These are phyloP conservation scores for Drosophila longiperda DNA, from an alignment of 2,888 invertebrate species.

Conservation along the genomic window DNA sequence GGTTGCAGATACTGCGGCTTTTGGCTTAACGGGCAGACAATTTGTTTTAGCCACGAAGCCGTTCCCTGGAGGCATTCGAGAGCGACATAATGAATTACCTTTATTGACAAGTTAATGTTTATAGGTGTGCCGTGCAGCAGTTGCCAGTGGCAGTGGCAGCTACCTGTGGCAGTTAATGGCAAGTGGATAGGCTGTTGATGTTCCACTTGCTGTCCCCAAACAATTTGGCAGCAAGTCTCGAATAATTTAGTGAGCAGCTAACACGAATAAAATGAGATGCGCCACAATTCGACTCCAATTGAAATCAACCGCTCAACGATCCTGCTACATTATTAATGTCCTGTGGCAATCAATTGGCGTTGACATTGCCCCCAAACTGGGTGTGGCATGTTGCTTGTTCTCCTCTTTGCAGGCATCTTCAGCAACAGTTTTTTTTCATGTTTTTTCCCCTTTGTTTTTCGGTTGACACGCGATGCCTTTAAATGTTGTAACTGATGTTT, in stretches of 20 bases:
- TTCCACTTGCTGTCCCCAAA: constrained; percentile 62
- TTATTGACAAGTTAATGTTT: constrained; percentile 85
- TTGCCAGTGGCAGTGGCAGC: constrained; percentile 13
- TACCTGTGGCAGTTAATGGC: constrained; percentile 64
- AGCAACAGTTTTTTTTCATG: background rate
- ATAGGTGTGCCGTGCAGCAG: constrained; percentile 75
- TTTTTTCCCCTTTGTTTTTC: background rate
- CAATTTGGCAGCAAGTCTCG: constrained; percentile 63
- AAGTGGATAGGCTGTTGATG: constrained; percentile 79
- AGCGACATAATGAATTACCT: constrained; percentile 85
- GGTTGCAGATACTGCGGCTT: constrained; percentile 24
- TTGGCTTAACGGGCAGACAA: constrained; percentile 61
- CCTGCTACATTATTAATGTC: constrained; percentile 72
- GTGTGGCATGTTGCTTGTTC: background rate
- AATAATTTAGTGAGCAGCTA: constrained; percentile 71
- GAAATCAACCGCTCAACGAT: constrained; percentile 68
- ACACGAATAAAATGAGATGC: constrained; percentile 58
- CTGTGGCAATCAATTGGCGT: constrained; percentile 73
- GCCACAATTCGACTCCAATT: constrained; percentile 66
- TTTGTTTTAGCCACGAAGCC: constrained; percentile 56
- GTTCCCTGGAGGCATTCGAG: constrained; percentile 78
- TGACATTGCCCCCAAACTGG: constrained; percentile 52
- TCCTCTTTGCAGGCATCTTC: background rate
- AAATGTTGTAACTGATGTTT: constrained; percentile 46
- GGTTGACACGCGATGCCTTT: constrained; percentile 54